Percentiles rank a stretch among this genome's conserved stretches.
phyloP scores from a whole-genome alignment of 2,113 vertebrate genomes.

The Brachionichthys hirsutus region DNA sequence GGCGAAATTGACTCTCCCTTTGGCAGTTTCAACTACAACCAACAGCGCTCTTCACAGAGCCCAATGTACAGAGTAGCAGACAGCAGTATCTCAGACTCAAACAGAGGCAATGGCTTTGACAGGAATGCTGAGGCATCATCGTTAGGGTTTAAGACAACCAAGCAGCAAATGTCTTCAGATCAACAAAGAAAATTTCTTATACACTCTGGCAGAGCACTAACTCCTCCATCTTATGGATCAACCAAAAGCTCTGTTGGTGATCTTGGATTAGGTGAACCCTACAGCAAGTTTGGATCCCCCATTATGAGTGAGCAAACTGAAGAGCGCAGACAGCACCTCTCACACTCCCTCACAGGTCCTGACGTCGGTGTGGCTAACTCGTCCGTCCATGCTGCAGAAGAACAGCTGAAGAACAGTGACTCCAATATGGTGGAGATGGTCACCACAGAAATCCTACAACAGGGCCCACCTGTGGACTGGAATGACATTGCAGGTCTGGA shows the following conservation, averaged over 20 bases:
- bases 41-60: conserved; percentile 97
- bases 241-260: conserved; percentile 87
- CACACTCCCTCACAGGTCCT: conserved; percentile 87
- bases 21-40: conserved; percentile 95
- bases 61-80: conserved; percentile 97
- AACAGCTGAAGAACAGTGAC: conserved; percentile 96
- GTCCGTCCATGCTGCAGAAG: conserved; percentile 91
- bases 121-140: conserved; percentile 90
- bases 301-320: conserved; percentile 88
- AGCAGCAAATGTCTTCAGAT: conserved; percentile 93
- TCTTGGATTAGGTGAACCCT: conserved; percentile 87
- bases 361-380: conserved; percentile 92
- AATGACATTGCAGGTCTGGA: conserved; percentile 96
- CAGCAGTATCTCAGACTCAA: conserved; percentile 90
- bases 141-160: conserved; percentile 95
- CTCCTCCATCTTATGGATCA: conserved; percentile 91
- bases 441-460: conserved; percentile 95
- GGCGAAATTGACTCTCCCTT: conserved; percentile 97
- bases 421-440: conserved; percentile 95
- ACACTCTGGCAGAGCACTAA: conserved; percentile 89
- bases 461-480: conserved; percentile 95
- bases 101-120: conserved; percentile 94
- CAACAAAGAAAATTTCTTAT: conserved; percentile 94
- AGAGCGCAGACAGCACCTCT: conserved; percentile 89
- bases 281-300: conserved; percentile 91